These are phyloP conservation scores for Stylophora pistillata DNA, from an alignment of 64 coral and sea anemone genomes.

Conservation along the genomic window DNA sequence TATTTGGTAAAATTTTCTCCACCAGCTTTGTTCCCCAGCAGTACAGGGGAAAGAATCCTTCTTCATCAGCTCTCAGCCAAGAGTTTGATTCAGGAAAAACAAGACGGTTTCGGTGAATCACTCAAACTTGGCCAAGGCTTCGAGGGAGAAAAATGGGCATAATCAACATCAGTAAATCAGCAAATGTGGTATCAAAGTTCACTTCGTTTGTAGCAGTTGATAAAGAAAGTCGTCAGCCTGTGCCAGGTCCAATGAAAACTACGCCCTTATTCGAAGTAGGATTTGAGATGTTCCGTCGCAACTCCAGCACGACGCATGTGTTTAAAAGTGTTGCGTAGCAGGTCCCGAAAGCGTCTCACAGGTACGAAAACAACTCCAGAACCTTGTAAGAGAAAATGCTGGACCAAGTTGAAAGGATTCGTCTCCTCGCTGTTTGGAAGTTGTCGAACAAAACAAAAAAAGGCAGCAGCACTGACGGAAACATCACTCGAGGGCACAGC, in stretches of 20 bases:
- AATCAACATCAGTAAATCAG: slow-evolving; percentile 23
- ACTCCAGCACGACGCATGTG: too few relatives aligned
- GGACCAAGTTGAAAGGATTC: background rate
- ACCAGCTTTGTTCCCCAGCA: too few relatives aligned
- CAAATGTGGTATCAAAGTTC: slow-evolving; percentile 15
- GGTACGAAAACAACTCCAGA: too few relatives aligned
- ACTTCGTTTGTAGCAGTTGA: slow-evolving; percentile 57
- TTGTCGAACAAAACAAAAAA: too few relatives aligned
- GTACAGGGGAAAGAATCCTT: background rate
- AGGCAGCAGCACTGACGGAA: too few relatives aligned
- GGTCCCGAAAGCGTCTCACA: too few relatives aligned
- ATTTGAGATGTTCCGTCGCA: too few relatives aligned
- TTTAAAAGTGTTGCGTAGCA: too few relatives aligned
- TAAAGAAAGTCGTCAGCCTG: slow-evolving; percentile 32
- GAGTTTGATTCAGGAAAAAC: slow-evolving; percentile 37
- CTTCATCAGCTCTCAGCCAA: slow-evolving; percentile 51
- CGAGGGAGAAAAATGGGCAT: background rate
- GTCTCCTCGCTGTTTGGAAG: background rate
- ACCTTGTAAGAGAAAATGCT: too few relatives aligned
- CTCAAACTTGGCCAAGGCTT: background rate
- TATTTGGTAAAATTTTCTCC: too few relatives aligned
- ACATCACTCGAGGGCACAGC: too few relatives aligned
- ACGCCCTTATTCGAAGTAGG: background rate
- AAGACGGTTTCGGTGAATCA: background rate
- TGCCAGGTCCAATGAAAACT: background rate